Evolutionary conservation across 2,888 invertebrate genomes (phyloP), one percentile per base, ranked within the genome.

Genomic region (Drosophila lutescens): DNA sequence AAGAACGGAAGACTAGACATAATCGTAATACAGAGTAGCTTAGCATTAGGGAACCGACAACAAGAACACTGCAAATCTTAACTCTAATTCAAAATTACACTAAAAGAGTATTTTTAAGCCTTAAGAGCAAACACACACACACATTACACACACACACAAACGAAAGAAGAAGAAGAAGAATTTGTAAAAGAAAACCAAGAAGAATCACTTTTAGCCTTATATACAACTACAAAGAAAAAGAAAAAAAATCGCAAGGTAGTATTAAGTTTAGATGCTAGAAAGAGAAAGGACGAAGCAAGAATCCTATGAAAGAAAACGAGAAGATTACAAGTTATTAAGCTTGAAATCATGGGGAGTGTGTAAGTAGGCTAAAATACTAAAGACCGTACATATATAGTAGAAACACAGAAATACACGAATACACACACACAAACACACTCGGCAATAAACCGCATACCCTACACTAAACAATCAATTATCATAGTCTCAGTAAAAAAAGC

Each of bases 171-270:
- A 26, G 40, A 26, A 30, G 2, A 61, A 26, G 40, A 26, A 30
- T 40, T 63, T 50, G 17, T 34, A 57, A 57, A 66, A 66, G 50
- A 69, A 68, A 36, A 69, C 20, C 20, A 20, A 20, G 26, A 26
- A 69, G 57, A 82, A 78, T 76, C 86, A 81, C 80, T 69, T 69
- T 71, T 55, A 86, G 84, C 81, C 86, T 81, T 86, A 81, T 81
- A 81, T 86, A 86, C 81, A 86, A 70, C 44, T 26, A 23, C 23
- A 23, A 26, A 26, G 2, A 26, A 26, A 26, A 26, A 26, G 5
- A 60, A 49, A 50, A 61, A 20, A 41, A 34, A n/a, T n/a, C 17
- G 10, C 10, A 61, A 26, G 12, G 46, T 80, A 77, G 41, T 70
- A 79, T 67, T 78, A 78, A 68, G 67, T 46, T 51, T 32, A 43